Evolutionary conservation across 1,140 invertebrate genomes (phyloP), one percentile per base, ranked within the genome.

Genomic region (Halesus radiatus): DNA sequence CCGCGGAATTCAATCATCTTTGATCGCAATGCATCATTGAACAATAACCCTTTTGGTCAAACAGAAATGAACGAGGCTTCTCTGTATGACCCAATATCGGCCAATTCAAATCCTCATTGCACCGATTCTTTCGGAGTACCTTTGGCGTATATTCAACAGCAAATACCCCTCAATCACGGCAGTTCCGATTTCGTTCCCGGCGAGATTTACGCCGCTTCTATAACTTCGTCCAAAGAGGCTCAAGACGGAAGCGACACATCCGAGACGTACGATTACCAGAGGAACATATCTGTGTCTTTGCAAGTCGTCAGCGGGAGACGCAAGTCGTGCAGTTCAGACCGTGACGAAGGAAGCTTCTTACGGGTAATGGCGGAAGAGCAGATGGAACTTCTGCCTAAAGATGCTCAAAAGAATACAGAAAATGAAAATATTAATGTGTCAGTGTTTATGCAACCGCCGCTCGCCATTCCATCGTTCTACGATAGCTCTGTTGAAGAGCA

Each of bases 61-160:
- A 18, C 32, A 10, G 64, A 60, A 22, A 10, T 15, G 3, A 23
- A 22, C 10, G 20, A 22, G 20, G 10, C 5, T 20, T 68, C n/a
- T 10, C 4, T 32, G n/a, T 32, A 37, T 20, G 64, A 32, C 37
- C 64, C 23, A 3, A 68, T 16, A 60, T 3, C 56, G 56, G 18
- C 16, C 3, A 26, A 26, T 37, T 29, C 26, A 20, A 16, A 32
- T 16, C 7, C 45, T 3, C 62, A 26, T 29, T 26, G 3, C 1
- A 66, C 62, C 3, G 64, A 68, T 68, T 68, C 64, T 16, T 68
- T 68, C n/a, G 64, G 64, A 3, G 64, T 68, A 4, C 64, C 64
- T n/a, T 45, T 68, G 8, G 64, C 64, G 6, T 68, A 68, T 13
- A 68, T 68, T 18, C 64, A 68, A 7, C 64, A 68, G 64, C 56